phyloP scores from a whole-genome alignment of 2,797 vertebrate genomes.

The Poeciliopsis gracilis region DNA sequence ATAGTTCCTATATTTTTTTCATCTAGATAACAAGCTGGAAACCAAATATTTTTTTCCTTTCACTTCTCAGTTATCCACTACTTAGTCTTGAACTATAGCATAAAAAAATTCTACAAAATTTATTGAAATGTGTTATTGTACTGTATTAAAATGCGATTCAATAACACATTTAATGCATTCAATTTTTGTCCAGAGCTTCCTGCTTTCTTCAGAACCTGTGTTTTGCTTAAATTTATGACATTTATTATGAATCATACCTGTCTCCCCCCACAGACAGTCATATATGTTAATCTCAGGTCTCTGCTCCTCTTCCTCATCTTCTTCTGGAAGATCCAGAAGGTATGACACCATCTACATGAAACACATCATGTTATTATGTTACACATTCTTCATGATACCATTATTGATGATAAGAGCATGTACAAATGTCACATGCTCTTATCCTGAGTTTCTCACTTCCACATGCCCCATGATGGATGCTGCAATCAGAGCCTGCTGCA shows the following conservation, averaged over 20 bases:
- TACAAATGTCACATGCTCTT: not conserved
- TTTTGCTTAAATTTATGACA: too few relatives aligned
- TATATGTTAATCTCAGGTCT: constrained; percentile 92
- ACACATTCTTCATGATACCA: too few relatives aligned
- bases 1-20: too few relatives aligned
- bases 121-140: too few relatives aligned
- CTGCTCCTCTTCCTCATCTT: constrained; percentile 92
- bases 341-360: constrained; percentile 88
- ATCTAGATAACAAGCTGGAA: too few relatives aligned
- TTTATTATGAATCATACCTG: constrained; percentile 80
- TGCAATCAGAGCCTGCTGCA: constrained; percentile 93
- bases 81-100: not conserved
- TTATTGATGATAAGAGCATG: too few relatives aligned
- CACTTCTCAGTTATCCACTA: too few relatives aligned
- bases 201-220: not conserved
- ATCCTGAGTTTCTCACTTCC: constrained; percentile 79
- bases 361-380: constrained; percentile 5
- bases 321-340: constrained; percentile 93
- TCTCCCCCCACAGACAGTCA: constrained; percentile 97
- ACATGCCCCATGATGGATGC: constrained; percentile 94
- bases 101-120: not conserved
- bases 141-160: too few relatives aligned
- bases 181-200: not conserved
- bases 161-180: not conserved
- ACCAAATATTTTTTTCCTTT: too few relatives aligned